Conservation (phyloP, 2,113 vertebrate species). For the Collichthys lucidus region DNA sequence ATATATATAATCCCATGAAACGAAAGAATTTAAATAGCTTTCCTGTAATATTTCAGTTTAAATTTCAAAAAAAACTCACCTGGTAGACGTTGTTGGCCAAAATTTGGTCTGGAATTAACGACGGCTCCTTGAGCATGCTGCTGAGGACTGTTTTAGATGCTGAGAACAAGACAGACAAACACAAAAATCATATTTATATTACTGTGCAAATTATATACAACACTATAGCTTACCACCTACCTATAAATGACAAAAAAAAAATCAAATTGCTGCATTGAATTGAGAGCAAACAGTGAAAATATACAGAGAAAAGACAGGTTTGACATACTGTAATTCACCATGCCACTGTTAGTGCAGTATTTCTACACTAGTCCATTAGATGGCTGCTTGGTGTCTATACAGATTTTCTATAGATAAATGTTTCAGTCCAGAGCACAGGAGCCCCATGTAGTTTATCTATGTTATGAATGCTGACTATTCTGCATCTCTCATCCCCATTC, state of each 20-base stretch:
- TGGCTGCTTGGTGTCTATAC: conserved; percentile 67
- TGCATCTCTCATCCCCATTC: conserved; percentile 81
- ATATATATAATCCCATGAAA: not conserved
- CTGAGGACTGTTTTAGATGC: conserved; percentile 93
- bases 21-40: not conserved
- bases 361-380: conserved; percentile 70
- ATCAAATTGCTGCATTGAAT: conserved; percentile 26
- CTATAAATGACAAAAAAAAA: not conserved
- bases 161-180: conserved; percentile 76
- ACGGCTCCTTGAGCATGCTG: conserved; percentile 95
- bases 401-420: conserved; percentile 82
- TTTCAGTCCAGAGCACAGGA: conserved; percentile 79
- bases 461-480: conserved; percentile 81
- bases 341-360: conserved; percentile 53
- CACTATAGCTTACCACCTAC: not conserved
- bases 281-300: conserved; percentile 14
- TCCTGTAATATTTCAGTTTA: not conserved
- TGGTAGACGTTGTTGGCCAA: conserved; percentile 95
- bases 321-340: conserved; percentile 61
- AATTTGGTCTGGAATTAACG: conserved; percentile 92
- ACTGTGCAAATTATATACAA: not conserved
- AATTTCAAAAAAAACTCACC: conserved; percentile 78
- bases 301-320: conserved; percentile 51
- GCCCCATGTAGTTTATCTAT: conserved; percentile 80
- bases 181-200: conserved; percentile 17